These are phyloP conservation scores for Molossus alvarezi DNA, from an alignment of 2,797 vertebrate genomes.

Conservation along the genomic window DNA sequence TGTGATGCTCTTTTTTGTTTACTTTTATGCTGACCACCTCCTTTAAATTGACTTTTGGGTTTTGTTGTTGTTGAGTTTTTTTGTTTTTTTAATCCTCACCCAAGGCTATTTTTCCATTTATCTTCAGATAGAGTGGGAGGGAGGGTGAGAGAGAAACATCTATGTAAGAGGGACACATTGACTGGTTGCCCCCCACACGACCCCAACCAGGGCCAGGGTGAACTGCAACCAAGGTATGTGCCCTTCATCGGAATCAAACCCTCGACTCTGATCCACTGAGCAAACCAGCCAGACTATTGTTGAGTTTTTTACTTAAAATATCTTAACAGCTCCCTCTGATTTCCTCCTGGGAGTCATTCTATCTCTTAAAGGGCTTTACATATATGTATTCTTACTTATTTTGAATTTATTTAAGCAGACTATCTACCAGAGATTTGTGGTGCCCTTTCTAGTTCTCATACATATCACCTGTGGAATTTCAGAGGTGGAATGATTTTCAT, in stretches of 20 bases:
- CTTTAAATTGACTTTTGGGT: neutral
- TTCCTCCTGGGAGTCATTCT: neutral
- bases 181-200: no score
- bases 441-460: neutral
- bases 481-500: neutral
- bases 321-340: neutral
- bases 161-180: no score
- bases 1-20: neutral
- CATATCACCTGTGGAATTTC: neutral
- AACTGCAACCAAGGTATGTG: no score
- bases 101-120: no score
- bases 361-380: neutral
- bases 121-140: no score
- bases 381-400: neutral
- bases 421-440: neutral
- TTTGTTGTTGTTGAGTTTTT: neutral
- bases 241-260: no score
- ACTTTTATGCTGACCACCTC: neutral
- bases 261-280: no score
- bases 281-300: no score
- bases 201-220: no score
- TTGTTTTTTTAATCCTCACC: neutral
- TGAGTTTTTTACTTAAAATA: neutral
- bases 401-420: neutral
- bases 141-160: no score